Percentiles rank a stretch among this genome's conserved stretches.
Conservation (phyloP, 2,888 invertebrate genomes). For the Bhutanitis thaidina region DNA sequence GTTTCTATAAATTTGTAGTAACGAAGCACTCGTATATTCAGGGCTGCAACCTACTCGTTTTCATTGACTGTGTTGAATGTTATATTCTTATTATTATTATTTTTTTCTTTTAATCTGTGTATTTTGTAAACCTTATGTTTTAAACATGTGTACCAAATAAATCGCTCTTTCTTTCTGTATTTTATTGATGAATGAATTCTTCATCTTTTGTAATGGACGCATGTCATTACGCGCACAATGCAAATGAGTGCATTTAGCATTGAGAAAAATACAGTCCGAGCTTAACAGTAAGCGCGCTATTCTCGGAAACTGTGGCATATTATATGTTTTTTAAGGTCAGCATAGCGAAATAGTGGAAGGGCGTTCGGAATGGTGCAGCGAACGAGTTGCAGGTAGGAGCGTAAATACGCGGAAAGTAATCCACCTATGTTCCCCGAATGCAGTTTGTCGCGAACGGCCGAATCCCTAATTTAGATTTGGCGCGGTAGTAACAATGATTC, state of each 20-base stretch:
- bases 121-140: too few relatives aligned
- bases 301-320: slow-evolving; percentile 18
- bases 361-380: slow-evolving; percentile 21
- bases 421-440: neutral
- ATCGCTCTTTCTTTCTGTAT: too few relatives aligned
- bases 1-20: too few relatives aligned
- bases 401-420: slow-evolving; percentile 11
- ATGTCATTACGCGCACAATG: slow-evolving; percentile 17
- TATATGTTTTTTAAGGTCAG: slow-evolving; percentile 21
- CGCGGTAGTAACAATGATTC: neutral
- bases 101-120: too few relatives aligned
- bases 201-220: slow-evolving; percentile 11
- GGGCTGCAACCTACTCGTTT: too few relatives aligned
- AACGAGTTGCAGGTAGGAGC: slow-evolving; percentile 13
- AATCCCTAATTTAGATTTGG: slow-evolving; percentile 1
- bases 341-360: slow-evolving; percentile 25
- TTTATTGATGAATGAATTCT: slow-evolving; percentile 14
- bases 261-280: slow-evolving; percentile 15
- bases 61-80: too few relatives aligned
- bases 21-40: too few relatives aligned
- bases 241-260: slow-evolving; percentile 19
- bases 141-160: too few relatives aligned
- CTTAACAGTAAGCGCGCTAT: slow-evolving; percentile 16
- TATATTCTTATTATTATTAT: too few relatives aligned
- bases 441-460: slow-evolving; percentile 4